Evolutionary conservation across 2,113 vertebrate genomes (phyloP).

Genomic region (Chamaetylas fuelleborni): DNA sequence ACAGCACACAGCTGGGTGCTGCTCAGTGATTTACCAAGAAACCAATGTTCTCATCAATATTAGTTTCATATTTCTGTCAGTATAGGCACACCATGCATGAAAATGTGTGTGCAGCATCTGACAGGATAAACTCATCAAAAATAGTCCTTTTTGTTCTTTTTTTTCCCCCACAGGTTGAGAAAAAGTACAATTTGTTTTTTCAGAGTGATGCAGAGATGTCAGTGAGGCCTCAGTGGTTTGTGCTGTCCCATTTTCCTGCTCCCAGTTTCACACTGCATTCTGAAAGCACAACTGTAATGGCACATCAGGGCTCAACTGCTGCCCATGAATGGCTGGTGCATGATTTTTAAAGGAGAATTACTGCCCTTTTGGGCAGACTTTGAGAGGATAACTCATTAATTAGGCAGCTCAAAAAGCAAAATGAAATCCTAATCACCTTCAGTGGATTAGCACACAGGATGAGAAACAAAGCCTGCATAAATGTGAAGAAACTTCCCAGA

Average conservation of each 20-base stretch:
- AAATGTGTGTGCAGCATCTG: not conserved
- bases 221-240: not conserved
- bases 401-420: not conserved
- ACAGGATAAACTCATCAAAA: not conserved
- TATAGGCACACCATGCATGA: not conserved
- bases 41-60: not conserved
- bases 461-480: not conserved
- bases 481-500: not conserved
- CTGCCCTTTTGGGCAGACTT: not conserved
- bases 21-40: not conserved
- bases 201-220: not conserved
- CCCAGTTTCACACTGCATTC: not conserved
- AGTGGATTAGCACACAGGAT: not conserved
- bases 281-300: not conserved
- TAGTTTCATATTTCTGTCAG: not conserved
- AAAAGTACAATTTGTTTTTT: not conserved
- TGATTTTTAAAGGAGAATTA: not conserved
- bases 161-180: not conserved
- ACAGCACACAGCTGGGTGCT: not conserved
- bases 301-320: not conserved
- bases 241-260: not conserved
- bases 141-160: not conserved
- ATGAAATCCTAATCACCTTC: not conserved
- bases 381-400: not conserved
- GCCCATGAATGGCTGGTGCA: not conserved